phyloP scores from a whole-genome alignment of 1,140 invertebrate genomes.

The Heliconius nattereri region DNA sequence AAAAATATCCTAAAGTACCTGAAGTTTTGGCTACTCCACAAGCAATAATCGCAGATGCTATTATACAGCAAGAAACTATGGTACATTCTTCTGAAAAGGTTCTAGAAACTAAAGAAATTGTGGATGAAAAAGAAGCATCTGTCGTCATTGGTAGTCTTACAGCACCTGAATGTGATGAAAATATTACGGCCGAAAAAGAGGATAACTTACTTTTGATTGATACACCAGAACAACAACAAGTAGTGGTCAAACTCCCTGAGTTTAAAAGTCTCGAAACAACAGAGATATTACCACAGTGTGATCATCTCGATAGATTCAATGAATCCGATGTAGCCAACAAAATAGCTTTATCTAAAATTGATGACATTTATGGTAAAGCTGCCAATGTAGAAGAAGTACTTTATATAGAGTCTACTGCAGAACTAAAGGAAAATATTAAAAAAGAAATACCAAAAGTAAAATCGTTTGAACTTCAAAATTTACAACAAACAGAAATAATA shows the following conservation, averaged over 20 bases:
- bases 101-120: slow-evolving; percentile 39
- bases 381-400: slow-evolving; percentile 62
- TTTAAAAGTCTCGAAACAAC: slow-evolving; percentile 58
- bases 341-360: slow-evolving; percentile 56
- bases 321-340: slow-evolving; percentile 46
- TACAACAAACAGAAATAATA: slow-evolving; percentile 64
- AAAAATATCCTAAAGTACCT: slow-evolving; percentile 25
- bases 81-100: slow-evolving; percentile 53
- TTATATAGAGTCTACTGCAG: slow-evolving; percentile 48
- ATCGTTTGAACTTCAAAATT: slow-evolving; percentile 44
- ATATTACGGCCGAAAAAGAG: slow-evolving; percentile 57
- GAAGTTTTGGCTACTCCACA: slow-evolving; percentile 42
- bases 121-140: slow-evolving; percentile 39
- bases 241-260: slow-evolving; percentile 49
- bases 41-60: slow-evolving; percentile 51
- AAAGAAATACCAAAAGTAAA: slow-evolving; percentile 49
- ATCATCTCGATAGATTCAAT: slow-evolving; percentile 52
- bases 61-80: slow-evolving; percentile 63
- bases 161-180: slow-evolving; percentile 60
- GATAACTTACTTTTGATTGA: slow-evolving; percentile 40
- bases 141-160: slow-evolving; percentile 51
- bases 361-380: slow-evolving; percentile 67
- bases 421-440: slow-evolving; percentile 44
- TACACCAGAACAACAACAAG: slow-evolving; percentile 57
- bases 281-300: slow-evolving; percentile 60